Percentiles rank a stretch among this genome's conserved stretches.
Conservation (phyloP, 2,113 vertebrate genomes). For the Rallus limicola region DNA sequence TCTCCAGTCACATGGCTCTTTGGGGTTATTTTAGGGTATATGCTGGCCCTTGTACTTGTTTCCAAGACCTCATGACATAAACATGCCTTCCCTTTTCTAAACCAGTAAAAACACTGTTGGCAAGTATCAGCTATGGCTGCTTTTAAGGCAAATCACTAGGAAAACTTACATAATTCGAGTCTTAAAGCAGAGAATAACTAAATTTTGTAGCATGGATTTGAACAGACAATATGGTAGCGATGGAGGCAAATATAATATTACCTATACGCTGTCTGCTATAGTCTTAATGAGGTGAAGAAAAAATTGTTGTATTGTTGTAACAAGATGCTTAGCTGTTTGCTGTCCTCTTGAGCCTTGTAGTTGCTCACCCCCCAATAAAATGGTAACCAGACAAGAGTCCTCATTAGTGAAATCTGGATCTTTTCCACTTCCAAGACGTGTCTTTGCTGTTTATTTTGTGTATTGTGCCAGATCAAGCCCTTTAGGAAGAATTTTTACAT, state of each 20-base stretch:
- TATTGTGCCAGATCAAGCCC: not conserved
- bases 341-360: not conserved
- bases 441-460: not conserved
- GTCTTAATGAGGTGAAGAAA: not conserved
- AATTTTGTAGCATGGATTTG: not conserved
- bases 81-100: not conserved
- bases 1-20: not conserved
- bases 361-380: not conserved
- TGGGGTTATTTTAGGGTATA: not conserved
- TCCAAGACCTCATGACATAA: not conserved
- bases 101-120: not conserved
- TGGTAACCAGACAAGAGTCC: not conserved
- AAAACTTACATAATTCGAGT: not conserved
- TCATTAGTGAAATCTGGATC: not conserved
- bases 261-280: not conserved
- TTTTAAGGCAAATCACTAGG: not conserved
- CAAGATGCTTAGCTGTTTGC: not conserved
- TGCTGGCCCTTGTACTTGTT: not conserved
- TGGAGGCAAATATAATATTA: not conserved
- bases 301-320: not conserved
- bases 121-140: not conserved
- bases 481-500: not conserved
- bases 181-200: not conserved
- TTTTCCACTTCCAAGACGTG: not conserved
- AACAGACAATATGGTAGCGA: not conserved